These are phyloP conservation scores for Neomorphus geoffroyi DNA, from an alignment of 2,797 vertebrate species.

Conservation along the genomic window DNA sequence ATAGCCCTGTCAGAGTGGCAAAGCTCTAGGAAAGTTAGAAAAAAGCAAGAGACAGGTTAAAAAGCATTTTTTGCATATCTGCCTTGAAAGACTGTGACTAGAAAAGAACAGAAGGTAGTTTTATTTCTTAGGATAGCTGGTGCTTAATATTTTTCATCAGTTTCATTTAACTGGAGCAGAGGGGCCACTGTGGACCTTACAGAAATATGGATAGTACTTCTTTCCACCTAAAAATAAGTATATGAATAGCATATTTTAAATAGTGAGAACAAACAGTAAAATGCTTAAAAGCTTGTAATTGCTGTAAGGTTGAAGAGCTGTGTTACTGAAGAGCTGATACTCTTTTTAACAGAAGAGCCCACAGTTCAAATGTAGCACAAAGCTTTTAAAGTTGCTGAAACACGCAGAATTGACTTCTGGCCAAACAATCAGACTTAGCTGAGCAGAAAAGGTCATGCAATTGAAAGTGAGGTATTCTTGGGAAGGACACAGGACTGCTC, in stretches of 20 bases:
- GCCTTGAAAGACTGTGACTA: not conserved
- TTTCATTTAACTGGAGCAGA: not conserved
- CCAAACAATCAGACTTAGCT: not conserved
- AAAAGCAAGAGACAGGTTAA: not conserved
- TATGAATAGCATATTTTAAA: not conserved
- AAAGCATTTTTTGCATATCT: not conserved
- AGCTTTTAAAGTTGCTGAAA: conserved; percentile 27
- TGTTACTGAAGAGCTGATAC: not conserved
- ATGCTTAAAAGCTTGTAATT: not conserved
- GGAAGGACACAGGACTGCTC: not conserved
- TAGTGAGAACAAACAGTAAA: not conserved
- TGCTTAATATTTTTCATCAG: not conserved
- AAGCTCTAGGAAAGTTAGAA: not conserved
- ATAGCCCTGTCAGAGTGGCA: not conserved
- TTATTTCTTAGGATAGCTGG: not conserved
- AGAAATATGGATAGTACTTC: not conserved
- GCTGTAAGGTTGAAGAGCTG: not conserved
- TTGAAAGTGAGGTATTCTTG: not conserved
- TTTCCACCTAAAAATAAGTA: conserved; percentile 10
- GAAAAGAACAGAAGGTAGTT: not conserved
- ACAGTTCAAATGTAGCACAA: not conserved
- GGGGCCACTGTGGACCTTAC: not conserved
- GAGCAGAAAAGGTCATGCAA: not conserved
- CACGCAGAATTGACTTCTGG: not conserved
- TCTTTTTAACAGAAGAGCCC: not conserved